Evolutionary conservation across 2,113 vertebrate species (phyloP).

Genomic region (Piprites chloris): DNA sequence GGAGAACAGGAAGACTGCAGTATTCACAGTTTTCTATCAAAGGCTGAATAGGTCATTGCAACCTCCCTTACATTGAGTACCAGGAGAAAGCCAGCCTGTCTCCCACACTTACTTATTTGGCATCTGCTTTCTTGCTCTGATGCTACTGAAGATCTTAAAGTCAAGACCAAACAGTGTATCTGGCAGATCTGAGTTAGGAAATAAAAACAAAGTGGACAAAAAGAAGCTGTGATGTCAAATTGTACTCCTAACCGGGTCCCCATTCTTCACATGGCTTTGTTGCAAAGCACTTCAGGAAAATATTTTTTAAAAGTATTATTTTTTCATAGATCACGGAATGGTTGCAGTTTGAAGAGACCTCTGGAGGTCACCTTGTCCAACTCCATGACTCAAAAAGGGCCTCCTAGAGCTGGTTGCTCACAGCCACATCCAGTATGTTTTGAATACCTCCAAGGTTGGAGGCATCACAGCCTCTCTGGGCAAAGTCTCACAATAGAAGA

Average conservation of each 20-base stretch:
- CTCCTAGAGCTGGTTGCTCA: neutral
- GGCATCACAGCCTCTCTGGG: neutral
- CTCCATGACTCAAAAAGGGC: fast-evolving
- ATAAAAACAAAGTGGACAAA: neutral
- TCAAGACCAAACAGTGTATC: neutral
- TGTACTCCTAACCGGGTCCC: neutral
- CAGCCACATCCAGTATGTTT: neutral
- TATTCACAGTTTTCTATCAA: neutral
- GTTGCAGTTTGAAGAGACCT: neutral
- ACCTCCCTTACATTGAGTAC: neutral
- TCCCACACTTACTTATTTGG: neutral
- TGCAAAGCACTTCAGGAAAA: neutral
- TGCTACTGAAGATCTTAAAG: neutral
- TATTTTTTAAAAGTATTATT: neutral
- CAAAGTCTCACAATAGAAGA: neutral
- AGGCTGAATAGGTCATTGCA: neutral
- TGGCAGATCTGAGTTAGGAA: neutral
- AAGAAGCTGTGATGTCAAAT: neutral
- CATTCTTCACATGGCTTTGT: neutral
- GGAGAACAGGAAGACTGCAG: neutral
- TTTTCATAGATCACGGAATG: neutral
- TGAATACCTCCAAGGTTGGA: neutral
- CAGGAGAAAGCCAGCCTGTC: neutral
- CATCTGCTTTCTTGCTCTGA: neutral
- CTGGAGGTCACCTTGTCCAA: neutral